These are phyloP conservation scores for Brachionus plicatilis DNA, from an alignment of 1,140 invertebrate genomes.

Conservation along the genomic window DNA sequence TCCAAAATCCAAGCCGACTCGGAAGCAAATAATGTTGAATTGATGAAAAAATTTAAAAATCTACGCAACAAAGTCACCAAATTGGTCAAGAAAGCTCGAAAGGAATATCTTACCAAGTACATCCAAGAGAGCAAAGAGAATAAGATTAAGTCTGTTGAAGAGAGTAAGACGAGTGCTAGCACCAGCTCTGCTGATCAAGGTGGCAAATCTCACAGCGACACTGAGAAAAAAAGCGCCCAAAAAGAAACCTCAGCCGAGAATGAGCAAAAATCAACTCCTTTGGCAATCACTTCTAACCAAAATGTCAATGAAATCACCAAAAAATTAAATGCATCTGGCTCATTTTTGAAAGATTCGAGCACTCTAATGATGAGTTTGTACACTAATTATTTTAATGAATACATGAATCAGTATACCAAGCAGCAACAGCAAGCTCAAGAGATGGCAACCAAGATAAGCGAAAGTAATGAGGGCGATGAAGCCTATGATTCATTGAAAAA, in stretches of 20 bases:
- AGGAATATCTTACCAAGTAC: slow-evolving; percentile 37
- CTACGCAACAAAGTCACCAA: slow-evolving; percentile 34
- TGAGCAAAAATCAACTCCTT: not conserved
- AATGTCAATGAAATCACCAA: slow-evolving; percentile 24
- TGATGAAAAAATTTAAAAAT: slow-evolving; percentile 38
- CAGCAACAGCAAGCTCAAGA: slow-evolving; percentile 22
- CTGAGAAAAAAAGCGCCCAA: not conserved
- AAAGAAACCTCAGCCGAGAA: not conserved
- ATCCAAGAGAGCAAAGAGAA: slow-evolving; percentile 20
- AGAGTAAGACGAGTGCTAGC: not conserved
- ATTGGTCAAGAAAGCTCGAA: slow-evolving; percentile 35
- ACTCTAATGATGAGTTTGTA: slow-evolving; percentile 19
- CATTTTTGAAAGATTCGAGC: slow-evolving; percentile 27
- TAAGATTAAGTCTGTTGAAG: not conserved
- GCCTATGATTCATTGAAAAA: slow-evolving; percentile 9
- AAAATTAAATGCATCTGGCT: not conserved
- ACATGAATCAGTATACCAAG: slow-evolving; percentile 30
- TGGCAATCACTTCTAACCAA: not conserved
- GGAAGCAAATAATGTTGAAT: not conserved
- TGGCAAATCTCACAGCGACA: not conserved
- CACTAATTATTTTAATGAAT: slow-evolving; percentile 34
- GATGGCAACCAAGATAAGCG: not conserved
- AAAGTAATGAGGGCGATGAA: not conserved
- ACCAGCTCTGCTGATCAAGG: not conserved
- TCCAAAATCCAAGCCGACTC: not conserved